phyloP scores from a whole-genome alignment of 2,888 invertebrate species.

The Aspidapion aeneum region DNA sequence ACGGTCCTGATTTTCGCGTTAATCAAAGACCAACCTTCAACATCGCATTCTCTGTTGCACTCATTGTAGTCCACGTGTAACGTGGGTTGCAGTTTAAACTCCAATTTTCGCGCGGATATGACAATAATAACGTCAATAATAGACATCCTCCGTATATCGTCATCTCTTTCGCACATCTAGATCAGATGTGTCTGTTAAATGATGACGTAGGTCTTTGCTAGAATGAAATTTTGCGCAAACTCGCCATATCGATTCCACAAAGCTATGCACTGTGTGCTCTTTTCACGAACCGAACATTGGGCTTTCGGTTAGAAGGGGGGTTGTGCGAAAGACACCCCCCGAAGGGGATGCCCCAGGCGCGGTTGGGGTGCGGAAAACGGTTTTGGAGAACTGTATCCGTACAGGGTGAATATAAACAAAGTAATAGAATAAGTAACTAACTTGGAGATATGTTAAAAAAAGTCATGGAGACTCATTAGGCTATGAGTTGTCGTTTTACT shows the following conservation, averaged over 20 bases:
- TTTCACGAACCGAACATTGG: not conserved
- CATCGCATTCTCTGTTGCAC: no score
- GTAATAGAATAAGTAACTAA: no score
- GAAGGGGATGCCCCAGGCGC: not conserved
- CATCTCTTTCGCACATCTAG: not conserved
- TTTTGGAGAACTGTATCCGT: not conserved
- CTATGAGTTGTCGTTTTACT: no score
- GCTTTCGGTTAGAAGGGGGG: not conserved
- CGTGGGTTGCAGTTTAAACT: no score
- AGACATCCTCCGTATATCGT: not conserved
- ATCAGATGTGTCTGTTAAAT: not conserved
- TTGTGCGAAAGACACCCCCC: slow-evolving; percentile 3
- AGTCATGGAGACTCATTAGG: no score
- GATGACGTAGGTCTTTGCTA: not conserved
- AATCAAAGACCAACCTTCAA: no score
- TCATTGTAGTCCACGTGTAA: no score
- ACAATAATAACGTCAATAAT: not conserved
- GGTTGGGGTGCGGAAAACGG: not conserved
- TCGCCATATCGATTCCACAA: slow-evolving; percentile 1
- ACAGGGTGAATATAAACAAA: not conserved
- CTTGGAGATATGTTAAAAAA: no score
- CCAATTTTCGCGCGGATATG: no score
- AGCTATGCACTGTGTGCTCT: not conserved
- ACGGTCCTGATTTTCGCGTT: not conserved
- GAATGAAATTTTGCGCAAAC: not conserved